Evolutionary conservation across 2,797 vertebrate genomes (phyloP), one percentile per base, ranked within the genome.

Genomic region (Philypnodon macrostomus): DNA sequence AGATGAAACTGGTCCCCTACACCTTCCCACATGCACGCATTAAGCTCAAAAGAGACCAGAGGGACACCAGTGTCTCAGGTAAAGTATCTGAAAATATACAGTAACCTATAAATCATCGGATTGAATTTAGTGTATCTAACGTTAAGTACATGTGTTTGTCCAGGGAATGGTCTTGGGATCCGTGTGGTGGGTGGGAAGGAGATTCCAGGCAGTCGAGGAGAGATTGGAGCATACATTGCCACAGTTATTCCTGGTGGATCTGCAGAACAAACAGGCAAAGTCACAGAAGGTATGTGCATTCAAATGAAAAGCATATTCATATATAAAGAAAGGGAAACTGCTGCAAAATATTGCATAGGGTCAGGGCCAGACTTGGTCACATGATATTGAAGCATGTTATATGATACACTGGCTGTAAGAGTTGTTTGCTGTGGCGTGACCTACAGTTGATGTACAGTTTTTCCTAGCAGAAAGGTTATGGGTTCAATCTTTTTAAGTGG

Each of bases 41-140:
- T 67, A 97, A 92, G 84, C 88, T 99, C 16, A 89, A 86, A 52
- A 91, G 91, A 84, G 96, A 99, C 81, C 87, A 89, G 10, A 96
- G 92, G 85, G 97, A 99, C 84, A 92, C 91, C 78, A 97, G 93
- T 14, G 90, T 99, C 70, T 99, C 97, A 93, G 97, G 97, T 99
- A 94, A 61, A 13, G 34, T 4, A n/a, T 38, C 41, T 33, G 0
- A 37, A 18, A 10, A 17, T 4, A n/a, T 27, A 7, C n/a, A n/a
- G n/a, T 8, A 18, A 15, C 0, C 55, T 36, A 12, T 23, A 26
- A 5, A 47, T 13, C 26, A 2, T 23, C 10, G 19, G 0, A 12
- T 40, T 56, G 6, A 14, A 14, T 32, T 35, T 3, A 41, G 33
- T 40, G 23, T 32, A 4, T 44, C 9, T 19, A 11, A 47, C 51